A percentile compares a stretch with the other conserved stretches of the same genome.
phyloP scores from a whole-genome alignment of 1,140 invertebrate genomes.

The Druon quercuslanigerum region DNA sequence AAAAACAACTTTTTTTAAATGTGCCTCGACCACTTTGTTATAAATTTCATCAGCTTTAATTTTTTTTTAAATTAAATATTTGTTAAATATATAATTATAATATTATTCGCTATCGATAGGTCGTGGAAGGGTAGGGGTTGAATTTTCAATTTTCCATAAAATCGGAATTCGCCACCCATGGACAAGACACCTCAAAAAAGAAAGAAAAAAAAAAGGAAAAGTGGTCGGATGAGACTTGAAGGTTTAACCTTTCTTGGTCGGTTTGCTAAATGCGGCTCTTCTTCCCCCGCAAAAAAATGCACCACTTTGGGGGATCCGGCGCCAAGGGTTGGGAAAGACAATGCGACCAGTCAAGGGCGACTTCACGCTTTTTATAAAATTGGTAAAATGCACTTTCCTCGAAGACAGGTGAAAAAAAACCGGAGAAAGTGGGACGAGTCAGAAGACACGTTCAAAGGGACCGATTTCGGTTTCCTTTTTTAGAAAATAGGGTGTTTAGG shows the following conservation, averaged over 20 bases:
- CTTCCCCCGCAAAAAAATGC: constrained; percentile 29
- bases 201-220: constrained; percentile 41
- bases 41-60: too few relatives aligned
- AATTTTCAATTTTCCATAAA: too few relatives aligned
- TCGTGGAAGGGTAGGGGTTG: too few relatives aligned
- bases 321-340: constrained; percentile 54
- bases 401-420: background rate
- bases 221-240: constrained; percentile 52
- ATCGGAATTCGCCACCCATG: background rate
- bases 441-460: constrained; percentile 1
- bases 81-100: too few relatives aligned
- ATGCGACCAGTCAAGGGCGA: constrained; percentile 59
- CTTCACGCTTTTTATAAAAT: constrained; percentile 48
- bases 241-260: constrained; percentile 57
- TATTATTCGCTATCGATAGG: too few relatives aligned
- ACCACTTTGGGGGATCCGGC: constrained; percentile 45
- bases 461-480: background rate
- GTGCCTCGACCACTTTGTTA: too few relatives aligned
- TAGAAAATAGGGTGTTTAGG: background rate
- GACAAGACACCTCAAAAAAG: constrained; percentile 48
- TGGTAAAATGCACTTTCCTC: background rate
- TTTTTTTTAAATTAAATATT: too few relatives aligned
- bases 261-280: constrained; percentile 45
- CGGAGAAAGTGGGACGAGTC: background rate
- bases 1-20: too few relatives aligned